phyloP scores from a whole-genome alignment of 2,113 vertebrate genomes.

The Actenoides hombroni region DNA sequence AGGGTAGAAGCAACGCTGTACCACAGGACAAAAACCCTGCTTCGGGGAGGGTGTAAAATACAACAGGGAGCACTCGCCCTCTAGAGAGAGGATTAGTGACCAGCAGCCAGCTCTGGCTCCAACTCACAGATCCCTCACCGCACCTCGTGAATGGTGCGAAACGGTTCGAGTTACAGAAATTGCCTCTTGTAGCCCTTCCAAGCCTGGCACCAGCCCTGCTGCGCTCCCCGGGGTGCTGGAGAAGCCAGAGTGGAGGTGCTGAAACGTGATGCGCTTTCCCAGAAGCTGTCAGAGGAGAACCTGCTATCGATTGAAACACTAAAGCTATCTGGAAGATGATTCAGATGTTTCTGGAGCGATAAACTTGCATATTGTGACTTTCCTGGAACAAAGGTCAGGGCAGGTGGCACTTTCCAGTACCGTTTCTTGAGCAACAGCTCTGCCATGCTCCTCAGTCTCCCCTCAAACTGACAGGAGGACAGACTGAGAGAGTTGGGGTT shows the following conservation, averaged over 20 bases:
- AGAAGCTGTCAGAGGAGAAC: background rate
- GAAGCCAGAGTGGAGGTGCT: background rate
- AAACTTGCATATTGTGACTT: background rate
- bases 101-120: background rate
- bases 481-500: no score
- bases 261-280: background rate
- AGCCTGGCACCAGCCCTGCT: background rate
- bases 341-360: background rate
- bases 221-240: no score
- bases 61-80: background rate
- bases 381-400: background rate
- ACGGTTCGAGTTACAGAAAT: background rate
- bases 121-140: background rate
- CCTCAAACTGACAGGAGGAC: background rate
- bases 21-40: background rate
- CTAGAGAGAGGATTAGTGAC: background rate
- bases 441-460: background rate
- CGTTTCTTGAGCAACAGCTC: background rate
- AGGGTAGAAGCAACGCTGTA: background rate
- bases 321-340: background rate
- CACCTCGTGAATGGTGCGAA: background rate
- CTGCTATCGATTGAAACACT: background rate
- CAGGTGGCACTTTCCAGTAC: background rate
- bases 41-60: background rate
- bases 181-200: background rate